phyloP scores from a whole-genome alignment of 2,888 invertebrate species.

The Spilosoma lubricipeda region DNA sequence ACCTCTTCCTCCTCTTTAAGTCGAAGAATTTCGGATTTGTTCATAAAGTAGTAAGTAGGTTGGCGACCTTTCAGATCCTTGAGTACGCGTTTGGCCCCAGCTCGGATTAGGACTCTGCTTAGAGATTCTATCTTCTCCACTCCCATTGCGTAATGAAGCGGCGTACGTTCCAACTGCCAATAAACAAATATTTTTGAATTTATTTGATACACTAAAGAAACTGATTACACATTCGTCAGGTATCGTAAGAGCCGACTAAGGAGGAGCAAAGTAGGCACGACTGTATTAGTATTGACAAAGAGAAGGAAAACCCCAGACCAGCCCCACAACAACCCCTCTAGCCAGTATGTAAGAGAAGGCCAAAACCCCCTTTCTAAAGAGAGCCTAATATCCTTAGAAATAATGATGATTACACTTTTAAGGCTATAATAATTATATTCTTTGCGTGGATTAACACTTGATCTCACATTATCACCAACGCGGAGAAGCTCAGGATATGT shows the following conservation, averaged over 20 bases:
- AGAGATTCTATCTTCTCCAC: slow-evolving; percentile 93
- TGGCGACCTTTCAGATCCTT: slow-evolving; percentile 96
- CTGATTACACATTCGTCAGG: background rate
- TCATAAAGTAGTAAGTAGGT: slow-evolving; percentile 97
- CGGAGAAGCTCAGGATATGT: slow-evolving; percentile 90
- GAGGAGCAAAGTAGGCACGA: too few species aligned
- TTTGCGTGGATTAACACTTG: background rate
- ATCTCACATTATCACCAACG: slow-evolving; percentile 93
- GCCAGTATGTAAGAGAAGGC: too few species aligned
- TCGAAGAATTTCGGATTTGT: slow-evolving; percentile 94
- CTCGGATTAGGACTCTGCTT: slow-evolving; percentile 92
- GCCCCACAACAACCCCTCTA: too few species aligned
- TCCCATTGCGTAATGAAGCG: slow-evolving; percentile 96
- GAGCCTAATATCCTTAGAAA: too few species aligned
- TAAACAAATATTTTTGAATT: slow-evolving; percentile 5
- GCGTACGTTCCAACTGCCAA: slow-evolving; percentile 92
- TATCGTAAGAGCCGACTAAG: too few species aligned
- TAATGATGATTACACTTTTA: background rate
- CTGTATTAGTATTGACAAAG: too few species aligned
- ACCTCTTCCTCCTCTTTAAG: slow-evolving; percentile 94
- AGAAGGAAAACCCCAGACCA: too few species aligned
- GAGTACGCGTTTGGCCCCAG: slow-evolving; percentile 93
- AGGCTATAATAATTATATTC: background rate
- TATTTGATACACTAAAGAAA: background rate
- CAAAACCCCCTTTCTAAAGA: too few species aligned